Percentiles rank a stretch among this genome's conserved stretches.
Conservation (phyloP, 2,797 vertebrate species). For the Lithobates sylvaticus region DNA sequence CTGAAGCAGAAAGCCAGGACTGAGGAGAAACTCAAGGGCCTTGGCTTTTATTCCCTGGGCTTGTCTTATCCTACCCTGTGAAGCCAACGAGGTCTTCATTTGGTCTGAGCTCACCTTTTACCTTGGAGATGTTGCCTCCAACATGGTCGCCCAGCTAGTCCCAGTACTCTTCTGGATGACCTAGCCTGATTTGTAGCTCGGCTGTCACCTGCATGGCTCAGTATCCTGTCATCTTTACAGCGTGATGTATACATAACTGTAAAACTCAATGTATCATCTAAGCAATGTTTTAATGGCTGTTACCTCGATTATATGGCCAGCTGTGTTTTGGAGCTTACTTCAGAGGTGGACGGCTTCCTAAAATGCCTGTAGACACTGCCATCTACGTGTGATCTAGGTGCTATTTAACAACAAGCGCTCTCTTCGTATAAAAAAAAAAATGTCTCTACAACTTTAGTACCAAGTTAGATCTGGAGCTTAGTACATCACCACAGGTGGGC, state of each 20-base stretch:
- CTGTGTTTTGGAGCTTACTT: background rate
- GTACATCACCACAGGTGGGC: conserved; percentile 21
- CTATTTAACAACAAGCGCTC: no score
- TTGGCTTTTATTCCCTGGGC: conserved; percentile 78
- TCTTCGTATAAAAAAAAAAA: no score
- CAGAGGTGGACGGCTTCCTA: background rate
- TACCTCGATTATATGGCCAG: background rate
- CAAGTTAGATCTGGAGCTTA: background rate
- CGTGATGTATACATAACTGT: conserved; percentile 38
- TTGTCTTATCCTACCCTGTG: conserved; percentile 76
- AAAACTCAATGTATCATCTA: background rate
- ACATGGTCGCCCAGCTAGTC: background rate
- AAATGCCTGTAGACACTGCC: background rate
- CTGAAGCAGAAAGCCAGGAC: conserved; percentile 95
- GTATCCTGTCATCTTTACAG: conserved; percentile 22
- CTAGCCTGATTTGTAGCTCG: background rate
- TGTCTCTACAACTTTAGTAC: no score
- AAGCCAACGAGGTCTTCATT: background rate
- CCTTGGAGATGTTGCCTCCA: conserved; percentile 35
- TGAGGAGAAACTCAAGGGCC: conserved; percentile 90
- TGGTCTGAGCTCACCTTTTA: conserved; percentile 12
- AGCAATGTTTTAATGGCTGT: background rate
- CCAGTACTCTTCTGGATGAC: conserved; percentile 15
- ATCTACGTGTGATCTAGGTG: no score
- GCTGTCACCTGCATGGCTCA: conserved; percentile 33